These are phyloP conservation scores for Grantiella picta DNA, from an alignment of 2,113 vertebrate genomes.

Conservation along the genomic window DNA sequence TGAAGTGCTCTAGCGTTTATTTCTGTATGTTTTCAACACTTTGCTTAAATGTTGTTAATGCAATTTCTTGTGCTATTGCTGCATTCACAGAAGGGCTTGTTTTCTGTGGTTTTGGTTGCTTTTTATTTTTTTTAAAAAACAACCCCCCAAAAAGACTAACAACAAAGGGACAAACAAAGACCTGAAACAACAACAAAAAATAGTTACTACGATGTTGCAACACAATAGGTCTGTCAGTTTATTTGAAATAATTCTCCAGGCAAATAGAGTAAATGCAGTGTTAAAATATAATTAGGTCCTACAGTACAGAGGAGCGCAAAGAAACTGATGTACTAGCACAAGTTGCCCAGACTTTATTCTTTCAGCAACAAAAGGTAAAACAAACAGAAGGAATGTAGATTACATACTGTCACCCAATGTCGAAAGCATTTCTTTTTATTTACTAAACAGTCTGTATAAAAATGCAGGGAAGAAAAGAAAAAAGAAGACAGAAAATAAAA, in stretches of 20 bases:
- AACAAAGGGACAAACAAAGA: not conserved
- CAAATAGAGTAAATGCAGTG: constrained; percentile 66
- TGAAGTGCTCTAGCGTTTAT: constrained; percentile 66
- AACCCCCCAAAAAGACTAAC: not conserved
- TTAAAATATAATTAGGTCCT: constrained; percentile 79
- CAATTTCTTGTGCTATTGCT: constrained; percentile 67
- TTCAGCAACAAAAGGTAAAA: constrained; percentile 67
- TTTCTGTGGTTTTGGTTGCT: not conserved
- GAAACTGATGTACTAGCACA: constrained; percentile 48
- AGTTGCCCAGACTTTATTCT: constrained; percentile 64
- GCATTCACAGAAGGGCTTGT: constrained; percentile 73
- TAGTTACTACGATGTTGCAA: constrained; percentile 57
- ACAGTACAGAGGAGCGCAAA: constrained; percentile 53
- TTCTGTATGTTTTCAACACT: constrained; percentile 68
- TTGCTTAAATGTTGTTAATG: constrained; percentile 72
- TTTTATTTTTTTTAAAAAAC: not conserved
- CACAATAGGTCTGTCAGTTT: constrained; percentile 72
- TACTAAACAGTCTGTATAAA: constrained; percentile 44
- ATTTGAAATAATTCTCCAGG: constrained; percentile 72
- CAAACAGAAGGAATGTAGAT: constrained; percentile 49
- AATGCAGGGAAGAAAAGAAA: not conserved
- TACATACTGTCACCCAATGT: constrained; percentile 47
- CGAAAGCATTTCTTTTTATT: constrained; percentile 16
- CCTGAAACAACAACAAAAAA: not conserved
- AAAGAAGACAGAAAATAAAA: not conserved